Conservation (phyloP, 2,113 vertebrate species). For the Dasypus novemcinctus region DNA sequence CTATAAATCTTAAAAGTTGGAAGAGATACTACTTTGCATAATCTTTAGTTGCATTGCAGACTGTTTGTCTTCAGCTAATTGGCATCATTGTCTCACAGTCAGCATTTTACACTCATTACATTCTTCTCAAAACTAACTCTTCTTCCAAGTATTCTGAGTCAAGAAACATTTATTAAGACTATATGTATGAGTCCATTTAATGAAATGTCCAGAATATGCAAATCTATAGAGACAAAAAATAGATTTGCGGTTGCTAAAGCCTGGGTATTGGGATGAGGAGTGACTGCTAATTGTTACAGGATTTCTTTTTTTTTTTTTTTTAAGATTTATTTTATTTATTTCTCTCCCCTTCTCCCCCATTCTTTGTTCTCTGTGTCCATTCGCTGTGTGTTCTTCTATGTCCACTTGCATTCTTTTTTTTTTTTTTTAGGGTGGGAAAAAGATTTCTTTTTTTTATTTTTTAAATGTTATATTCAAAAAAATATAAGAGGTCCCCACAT, state of each 20-base stretch:
- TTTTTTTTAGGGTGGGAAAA: too few species aligned
- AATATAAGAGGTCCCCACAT: too few species aligned
- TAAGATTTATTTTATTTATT: too few species aligned
- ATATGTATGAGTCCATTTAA: background rate
- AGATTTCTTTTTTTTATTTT: too few species aligned
- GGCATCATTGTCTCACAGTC: background rate
- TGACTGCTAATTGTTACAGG: background rate
- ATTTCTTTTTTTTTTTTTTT: background rate
- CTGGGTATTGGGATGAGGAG: background rate
- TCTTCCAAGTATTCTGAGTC: background rate
- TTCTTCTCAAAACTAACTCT: background rate
- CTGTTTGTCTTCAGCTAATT: background rate
- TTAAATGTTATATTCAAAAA: too few species aligned
- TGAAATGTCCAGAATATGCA: background rate
- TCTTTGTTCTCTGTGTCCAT: too few species aligned
- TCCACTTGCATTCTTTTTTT: too few species aligned
- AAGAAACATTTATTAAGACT: conserved; percentile 11
- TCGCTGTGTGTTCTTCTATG: too few species aligned
- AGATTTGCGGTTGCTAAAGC: background rate
- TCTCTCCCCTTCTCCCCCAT: too few species aligned
- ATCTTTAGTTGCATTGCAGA: background rate
- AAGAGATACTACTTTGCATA: background rate
- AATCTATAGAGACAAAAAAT: background rate
- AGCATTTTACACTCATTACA: background rate
- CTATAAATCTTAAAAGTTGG: background rate